Conservation (phyloP, 2,797 vertebrate genomes). For the Epinephelus awoara region DNA sequence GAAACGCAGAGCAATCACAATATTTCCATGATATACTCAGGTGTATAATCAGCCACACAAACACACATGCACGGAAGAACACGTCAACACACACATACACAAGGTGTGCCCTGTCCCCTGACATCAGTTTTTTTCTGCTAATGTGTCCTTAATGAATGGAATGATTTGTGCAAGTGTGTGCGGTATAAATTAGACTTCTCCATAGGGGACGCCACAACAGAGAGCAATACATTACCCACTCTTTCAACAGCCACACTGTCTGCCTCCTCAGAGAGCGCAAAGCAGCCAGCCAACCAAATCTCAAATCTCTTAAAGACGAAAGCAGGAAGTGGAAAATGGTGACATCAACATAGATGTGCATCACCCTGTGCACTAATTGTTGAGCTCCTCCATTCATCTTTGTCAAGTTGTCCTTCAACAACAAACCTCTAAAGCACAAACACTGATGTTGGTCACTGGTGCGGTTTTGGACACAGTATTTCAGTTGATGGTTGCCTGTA, state of each 20-base stretch:
- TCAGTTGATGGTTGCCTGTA: too few species aligned
- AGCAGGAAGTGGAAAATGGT: constrained; percentile 10
- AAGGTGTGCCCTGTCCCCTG: constrained; percentile 40
- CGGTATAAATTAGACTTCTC: constrained; percentile 49
- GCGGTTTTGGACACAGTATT: background rate
- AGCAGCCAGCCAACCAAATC: constrained; percentile 24
- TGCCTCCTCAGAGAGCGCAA: constrained; percentile 33
- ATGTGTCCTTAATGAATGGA: constrained; percentile 63
- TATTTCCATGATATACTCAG: constrained; percentile 61
- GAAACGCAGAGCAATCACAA: constrained; percentile 33
- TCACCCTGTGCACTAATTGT: constrained; percentile 20
- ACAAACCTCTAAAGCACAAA: background rate
- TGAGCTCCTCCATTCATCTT: constrained; percentile 1
- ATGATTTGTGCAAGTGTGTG: constrained; percentile 44
- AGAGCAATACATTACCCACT: constrained; percentile 63
- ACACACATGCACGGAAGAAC: constrained; percentile 2
- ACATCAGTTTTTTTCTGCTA: constrained; percentile 52
- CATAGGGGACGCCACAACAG: constrained; percentile 42
- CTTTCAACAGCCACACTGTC: constrained; percentile 60
- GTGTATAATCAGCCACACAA: constrained; percentile 48
- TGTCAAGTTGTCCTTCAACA: constrained; percentile 13
- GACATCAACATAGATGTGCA: constrained; percentile 12
- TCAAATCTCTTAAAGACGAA: background rate
- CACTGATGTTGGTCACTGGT: background rate
- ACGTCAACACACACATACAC: constrained; percentile 5